A percentile compares a stretch with the other conserved stretches of the same genome.
These are phyloP conservation scores for Bembecia ichneumoniformis DNA, from an alignment of 2,888 invertebrate genomes.

Conservation along the genomic window DNA sequence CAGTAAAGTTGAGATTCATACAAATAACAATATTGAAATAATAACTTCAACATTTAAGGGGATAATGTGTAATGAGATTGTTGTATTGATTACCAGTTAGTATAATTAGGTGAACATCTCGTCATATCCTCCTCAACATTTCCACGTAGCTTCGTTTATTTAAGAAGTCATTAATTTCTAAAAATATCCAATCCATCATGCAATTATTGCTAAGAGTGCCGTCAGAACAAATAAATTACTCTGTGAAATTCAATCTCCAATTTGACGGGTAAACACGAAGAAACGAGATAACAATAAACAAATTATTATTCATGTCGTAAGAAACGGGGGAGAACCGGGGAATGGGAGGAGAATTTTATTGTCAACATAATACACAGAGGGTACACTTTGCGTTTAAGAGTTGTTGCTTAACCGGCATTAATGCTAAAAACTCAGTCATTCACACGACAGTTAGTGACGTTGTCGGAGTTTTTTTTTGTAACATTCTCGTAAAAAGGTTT, in stretches of 20 bases:
- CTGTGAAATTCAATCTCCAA: slow-evolving; percentile 20
- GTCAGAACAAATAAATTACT: slow-evolving; percentile 30
- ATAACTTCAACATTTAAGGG: no score
- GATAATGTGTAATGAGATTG: no score
- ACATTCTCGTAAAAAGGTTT: no score
- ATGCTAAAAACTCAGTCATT: neutral
- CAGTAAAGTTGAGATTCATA: no score
- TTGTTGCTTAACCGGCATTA: slow-evolving; percentile 8
- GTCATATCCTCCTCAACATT: neutral
- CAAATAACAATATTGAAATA: no score
- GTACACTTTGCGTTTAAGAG: slow-evolving; percentile 28
- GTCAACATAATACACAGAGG: slow-evolving; percentile 30
- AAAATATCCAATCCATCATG: slow-evolving; percentile 11
- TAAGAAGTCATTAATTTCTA: neutral
- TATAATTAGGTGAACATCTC: no score
- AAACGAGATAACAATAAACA: slow-evolving; percentile 46
- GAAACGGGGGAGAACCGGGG: slow-evolving; percentile 22
- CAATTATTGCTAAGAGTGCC: slow-evolving; percentile 15
- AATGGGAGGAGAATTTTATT: slow-evolving; percentile 27
- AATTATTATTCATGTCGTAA: slow-evolving; percentile 47
- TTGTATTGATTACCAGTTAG: no score
- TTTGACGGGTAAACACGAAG: slow-evolving; percentile 24
- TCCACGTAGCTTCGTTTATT: neutral
- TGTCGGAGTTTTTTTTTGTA: no score
- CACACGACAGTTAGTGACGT: no score